Conservation (phyloP, 2,888 invertebrate species). For the Ariolimax columbianus region DNA sequence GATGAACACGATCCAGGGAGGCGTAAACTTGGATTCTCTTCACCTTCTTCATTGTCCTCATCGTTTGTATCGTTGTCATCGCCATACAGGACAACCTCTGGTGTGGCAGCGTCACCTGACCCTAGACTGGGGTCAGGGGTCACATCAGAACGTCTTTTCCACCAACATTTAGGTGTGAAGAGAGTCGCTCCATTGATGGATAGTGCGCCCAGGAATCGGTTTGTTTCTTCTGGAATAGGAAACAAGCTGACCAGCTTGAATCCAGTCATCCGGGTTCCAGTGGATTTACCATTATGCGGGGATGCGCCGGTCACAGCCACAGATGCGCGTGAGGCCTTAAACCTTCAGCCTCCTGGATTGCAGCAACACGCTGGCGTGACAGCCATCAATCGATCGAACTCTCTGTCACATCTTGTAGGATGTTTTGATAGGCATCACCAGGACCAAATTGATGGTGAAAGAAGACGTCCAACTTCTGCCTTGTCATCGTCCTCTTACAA, state of each 20-base stretch:
- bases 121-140: background rate
- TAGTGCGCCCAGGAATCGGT: background rate
- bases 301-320: background rate
- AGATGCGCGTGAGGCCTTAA: background rate
- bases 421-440: background rate
- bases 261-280: background rate
- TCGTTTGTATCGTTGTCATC: slow-evolving; percentile 24
- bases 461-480: background rate
- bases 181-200: background rate
- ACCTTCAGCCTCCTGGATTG: background rate
- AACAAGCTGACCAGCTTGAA: background rate
- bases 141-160: background rate
- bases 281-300: slow-evolving; percentile 34
- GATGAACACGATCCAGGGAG: slow-evolving; percentile 22
- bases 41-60: slow-evolving; percentile 7
- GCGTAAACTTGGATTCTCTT: background rate
- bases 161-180: background rate
- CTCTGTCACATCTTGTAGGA: background rate
- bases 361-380: background rate
- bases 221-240: background rate
- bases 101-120: no score
- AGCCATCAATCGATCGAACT: background rate
- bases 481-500: background rate
- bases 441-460: background rate
- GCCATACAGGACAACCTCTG: no score